Evolutionary conservation across 2,797 vertebrate species (phyloP).

Genomic region (Sebastes diaconus): DNA sequence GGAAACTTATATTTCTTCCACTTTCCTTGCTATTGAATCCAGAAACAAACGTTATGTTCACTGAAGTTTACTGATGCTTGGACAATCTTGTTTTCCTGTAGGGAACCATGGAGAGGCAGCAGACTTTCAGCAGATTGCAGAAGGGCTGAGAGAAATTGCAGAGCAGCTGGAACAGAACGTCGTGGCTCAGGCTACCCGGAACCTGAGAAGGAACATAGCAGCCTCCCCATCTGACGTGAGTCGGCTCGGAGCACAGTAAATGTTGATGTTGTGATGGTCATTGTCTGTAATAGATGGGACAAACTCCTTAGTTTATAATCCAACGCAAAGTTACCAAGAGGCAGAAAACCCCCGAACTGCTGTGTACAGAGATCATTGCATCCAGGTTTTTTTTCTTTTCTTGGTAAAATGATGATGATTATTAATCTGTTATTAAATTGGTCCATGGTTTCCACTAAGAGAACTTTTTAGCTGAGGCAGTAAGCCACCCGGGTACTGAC

Average conservation of each 20-base stretch:
- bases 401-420: not conserved
- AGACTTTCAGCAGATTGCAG: constrained; percentile 56
- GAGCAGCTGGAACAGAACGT: constrained; percentile 62
- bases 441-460: not conserved
- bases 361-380: not conserved
- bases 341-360: not conserved
- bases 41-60: not conserved
- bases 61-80: not conserved
- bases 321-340: not conserved
- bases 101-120: constrained; percentile 45
- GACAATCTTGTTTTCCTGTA: constrained; percentile 9
- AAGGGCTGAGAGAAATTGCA: constrained; percentile 72
- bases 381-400: not conserved
- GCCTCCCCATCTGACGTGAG: constrained; percentile 48
- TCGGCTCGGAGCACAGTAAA: not conserved
- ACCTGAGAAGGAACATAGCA: constrained; percentile 57
- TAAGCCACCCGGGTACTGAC: not conserved
- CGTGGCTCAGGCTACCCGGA: constrained; percentile 63
- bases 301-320: not conserved
- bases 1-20: not conserved
- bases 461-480: not conserved
- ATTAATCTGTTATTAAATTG: not conserved
- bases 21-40: not conserved
- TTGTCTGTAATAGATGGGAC: not conserved
- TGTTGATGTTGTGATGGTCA: not conserved